Percentiles rank a stretch among this genome's conserved stretches.
phyloP scores from a whole-genome alignment of 1,140 invertebrate species.

The Caenorhabditis remanei region DNA sequence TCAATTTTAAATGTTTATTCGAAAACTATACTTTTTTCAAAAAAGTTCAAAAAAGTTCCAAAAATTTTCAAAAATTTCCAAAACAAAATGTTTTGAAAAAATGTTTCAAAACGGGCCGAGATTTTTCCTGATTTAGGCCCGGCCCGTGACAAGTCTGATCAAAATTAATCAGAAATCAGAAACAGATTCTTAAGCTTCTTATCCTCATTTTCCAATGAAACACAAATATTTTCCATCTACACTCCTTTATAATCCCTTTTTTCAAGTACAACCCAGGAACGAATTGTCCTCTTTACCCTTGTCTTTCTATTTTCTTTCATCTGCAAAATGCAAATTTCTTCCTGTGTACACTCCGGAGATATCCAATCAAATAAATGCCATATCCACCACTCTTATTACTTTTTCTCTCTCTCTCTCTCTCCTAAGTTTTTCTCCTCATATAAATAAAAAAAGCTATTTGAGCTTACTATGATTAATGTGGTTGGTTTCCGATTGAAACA shows the following conservation, averaged over 20 bases:
- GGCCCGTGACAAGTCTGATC: no score
- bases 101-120: no score
- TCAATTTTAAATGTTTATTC: no score
- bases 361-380: constrained; percentile 51
- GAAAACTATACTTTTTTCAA: no score
- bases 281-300: background rate
- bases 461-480: constrained; percentile 6
- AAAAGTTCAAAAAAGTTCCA: no score
- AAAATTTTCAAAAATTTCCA: no score
- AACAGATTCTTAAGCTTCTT: no score
- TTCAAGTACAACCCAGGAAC: background rate
- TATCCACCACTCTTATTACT: background rate
- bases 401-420: background rate
- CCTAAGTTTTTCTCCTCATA: background rate
- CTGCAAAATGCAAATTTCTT: background rate
- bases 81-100: no score
- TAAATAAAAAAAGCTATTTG: background rate
- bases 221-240: background rate
- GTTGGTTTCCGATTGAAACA: constrained; percentile 18
- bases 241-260: background rate
- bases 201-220: no score
- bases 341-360: background rate
- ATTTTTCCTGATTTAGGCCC: no score
- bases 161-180: no score
- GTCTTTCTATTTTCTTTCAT: background rate